A percentile compares a stretch with the other conserved stretches of the same genome.
phyloP scores from a whole-genome alignment of 2,113 vertebrate species.

The Oostethus manadensis region DNA sequence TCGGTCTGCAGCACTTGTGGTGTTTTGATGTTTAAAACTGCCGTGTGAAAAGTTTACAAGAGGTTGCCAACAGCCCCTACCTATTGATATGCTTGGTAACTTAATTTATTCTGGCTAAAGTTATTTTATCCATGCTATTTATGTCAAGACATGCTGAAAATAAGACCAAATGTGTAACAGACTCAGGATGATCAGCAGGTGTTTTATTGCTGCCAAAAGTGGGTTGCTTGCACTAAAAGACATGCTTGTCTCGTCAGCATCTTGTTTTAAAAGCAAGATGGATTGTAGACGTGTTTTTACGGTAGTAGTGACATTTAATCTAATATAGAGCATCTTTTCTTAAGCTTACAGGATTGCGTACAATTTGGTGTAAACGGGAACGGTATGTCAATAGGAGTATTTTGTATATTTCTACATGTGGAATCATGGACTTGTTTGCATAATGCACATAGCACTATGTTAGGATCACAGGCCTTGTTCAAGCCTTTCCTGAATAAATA shows the following conservation, averaged over 20 bases:
- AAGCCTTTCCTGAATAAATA: conserved; percentile 58
- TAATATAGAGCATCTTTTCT: conserved; percentile 20
- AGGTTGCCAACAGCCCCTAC: conserved; percentile 1
- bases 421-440: conserved; percentile 34
- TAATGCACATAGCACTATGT: conserved; percentile 47
- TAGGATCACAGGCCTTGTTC: conserved; percentile 44
- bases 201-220: conserved; percentile 34
- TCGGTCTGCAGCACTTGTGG: conserved; percentile 40
- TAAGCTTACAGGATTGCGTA: conserved; percentile 23
- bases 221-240: conserved; percentile 19
- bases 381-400: conserved; percentile 27
- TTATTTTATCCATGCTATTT: conserved; percentile 32
- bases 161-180: conserved; percentile 45
- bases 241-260: conserved; percentile 13
- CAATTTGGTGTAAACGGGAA: conserved; percentile 15
- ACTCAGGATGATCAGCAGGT: conserved; percentile 62
- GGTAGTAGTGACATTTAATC: conserved; percentile 22
- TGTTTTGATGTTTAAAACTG: conserved; percentile 12
- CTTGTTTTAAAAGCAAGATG: conserved; percentile 40
- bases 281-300: conserved; percentile 13
- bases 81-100: conserved; percentile 6
- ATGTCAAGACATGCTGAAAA: conserved; percentile 22
- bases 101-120: neutral
- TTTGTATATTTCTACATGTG: conserved; percentile 39
- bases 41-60: conserved; percentile 30